phyloP scores from a whole-genome alignment of 2,888 invertebrate species.

The Parnassius glacialis region DNA sequence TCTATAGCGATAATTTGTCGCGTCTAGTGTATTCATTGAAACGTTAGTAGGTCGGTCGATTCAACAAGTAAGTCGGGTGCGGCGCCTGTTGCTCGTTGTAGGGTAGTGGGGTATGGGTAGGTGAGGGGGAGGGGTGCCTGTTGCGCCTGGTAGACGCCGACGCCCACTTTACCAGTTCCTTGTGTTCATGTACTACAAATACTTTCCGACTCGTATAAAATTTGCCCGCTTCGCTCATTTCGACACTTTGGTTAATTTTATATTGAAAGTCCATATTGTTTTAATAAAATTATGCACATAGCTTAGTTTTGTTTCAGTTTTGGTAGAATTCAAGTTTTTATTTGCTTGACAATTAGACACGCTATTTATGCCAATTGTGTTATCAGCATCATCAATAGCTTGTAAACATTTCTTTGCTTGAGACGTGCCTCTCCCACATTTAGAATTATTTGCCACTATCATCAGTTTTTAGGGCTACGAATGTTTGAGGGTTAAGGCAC shows the following conservation, averaged over 20 bases:
- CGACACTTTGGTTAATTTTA: background rate
- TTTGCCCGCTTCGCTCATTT: constrained; percentile 19
- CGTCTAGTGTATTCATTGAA: constrained; percentile 60
- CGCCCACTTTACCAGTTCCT: constrained; percentile 56
- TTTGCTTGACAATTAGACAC: too few relatives aligned
- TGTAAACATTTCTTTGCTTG: too few relatives aligned
- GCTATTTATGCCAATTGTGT: too few relatives aligned
- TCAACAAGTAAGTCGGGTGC: constrained; percentile 76
- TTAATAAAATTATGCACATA: too few relatives aligned
- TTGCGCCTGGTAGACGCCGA: constrained; percentile 77
- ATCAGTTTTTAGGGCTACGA: too few relatives aligned
- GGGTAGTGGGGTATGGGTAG: constrained; percentile 33
- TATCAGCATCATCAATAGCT: too few relatives aligned
- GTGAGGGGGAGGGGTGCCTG: constrained; percentile 66
- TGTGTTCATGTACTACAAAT: constrained; percentile 55
- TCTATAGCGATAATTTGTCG: constrained; percentile 36
- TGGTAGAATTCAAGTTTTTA: too few relatives aligned
- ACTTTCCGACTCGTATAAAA: constrained; percentile 62
- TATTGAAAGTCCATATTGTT: too few relatives aligned
- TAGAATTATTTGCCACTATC: too few relatives aligned
- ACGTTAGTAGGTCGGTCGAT: constrained; percentile 80
- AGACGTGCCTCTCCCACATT: too few relatives aligned
- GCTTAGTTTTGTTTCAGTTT: too few relatives aligned
- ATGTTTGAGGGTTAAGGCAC: too few relatives aligned
- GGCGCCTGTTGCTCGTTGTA: constrained; percentile 72